A percentile compares a stretch with the other conserved stretches of the same genome.
phyloP scores from a whole-genome alignment of 2,888 invertebrate species.

The Pseudeuparius sepicola region DNA sequence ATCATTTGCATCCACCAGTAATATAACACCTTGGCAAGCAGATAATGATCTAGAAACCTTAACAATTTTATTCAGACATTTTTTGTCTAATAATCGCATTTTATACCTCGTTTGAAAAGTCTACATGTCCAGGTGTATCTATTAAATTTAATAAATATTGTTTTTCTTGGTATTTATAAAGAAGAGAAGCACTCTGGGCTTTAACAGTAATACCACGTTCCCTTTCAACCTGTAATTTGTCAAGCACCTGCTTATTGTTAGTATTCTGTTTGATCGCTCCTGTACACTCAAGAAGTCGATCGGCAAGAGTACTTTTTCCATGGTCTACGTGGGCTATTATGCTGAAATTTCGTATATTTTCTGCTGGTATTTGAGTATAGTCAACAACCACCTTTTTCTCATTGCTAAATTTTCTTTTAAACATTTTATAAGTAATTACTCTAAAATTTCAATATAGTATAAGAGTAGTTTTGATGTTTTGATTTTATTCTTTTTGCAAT shows the following conservation, averaged over 20 bases:
- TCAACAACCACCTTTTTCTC: slow-evolving; percentile 16
- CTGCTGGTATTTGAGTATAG: slow-evolving; percentile 37
- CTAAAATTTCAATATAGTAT: too few relatives aligned
- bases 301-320: slow-evolving; percentile 95
- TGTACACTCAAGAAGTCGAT: slow-evolving; percentile 86
- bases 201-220: slow-evolving; percentile 98
- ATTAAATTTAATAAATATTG: slow-evolving; percentile 85
- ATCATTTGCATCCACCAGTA: slow-evolving; percentile 94
- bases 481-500: too few relatives aligned
- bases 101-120: slow-evolving; percentile 87
- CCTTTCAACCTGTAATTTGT: slow-evolving; percentile 78
- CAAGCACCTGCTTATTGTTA: slow-evolving; percentile 62
- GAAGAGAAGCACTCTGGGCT: slow-evolving; percentile 88
- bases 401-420: too few relatives aligned
- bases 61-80: slow-evolving; percentile 20
- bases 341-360: slow-evolving; percentile 80
- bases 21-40: slow-evolving; percentile 89
- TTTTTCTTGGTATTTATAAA: slow-evolving; percentile 59
- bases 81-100: slow-evolving; percentile 1
- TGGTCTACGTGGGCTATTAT: slow-evolving; percentile 99
- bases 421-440: too few relatives aligned
- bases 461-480: too few relatives aligned
- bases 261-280: slow-evolving; percentile 62
- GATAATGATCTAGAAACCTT: slow-evolving; percentile 76
- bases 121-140: slow-evolving; percentile 98